Base-by-base conservation (phyloP, 2,888 invertebrate species). In the Globia sparganii region DNA sequence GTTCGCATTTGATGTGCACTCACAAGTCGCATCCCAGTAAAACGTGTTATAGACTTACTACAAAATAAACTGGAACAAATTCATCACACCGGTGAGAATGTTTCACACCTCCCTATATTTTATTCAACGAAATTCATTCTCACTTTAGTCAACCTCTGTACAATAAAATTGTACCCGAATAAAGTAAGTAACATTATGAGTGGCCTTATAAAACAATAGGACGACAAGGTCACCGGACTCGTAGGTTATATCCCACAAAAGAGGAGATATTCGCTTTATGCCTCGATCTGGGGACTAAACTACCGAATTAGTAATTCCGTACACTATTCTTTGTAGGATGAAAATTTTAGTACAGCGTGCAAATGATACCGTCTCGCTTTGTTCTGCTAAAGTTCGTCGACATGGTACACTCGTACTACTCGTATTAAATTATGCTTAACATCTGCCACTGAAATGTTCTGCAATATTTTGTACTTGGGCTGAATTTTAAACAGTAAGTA, bases 291-390 rank as follows among this genome's bases (percentile, higher is more conserved):
- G 79, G 83, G 77, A 78, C 76, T 49, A 74, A 86, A 87, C 84
- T 88, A 86, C 83, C 89, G 88, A 90, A 90, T 91, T 88, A 87
- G 84, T 88, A 86, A 89, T 86, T 80, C 73, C 67, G 53, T 70
- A 75, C 74, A 84, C 78, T 87, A 81, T 86, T 83, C 88, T 89
- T 87, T 75, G 82, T 76, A 69, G 69, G 77, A 86, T 86, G 78
- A 87, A 88, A 87, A n/a, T n/a, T 91, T 88, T 78, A 83, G 86
- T 82, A 72, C 67, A n/a, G 75, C 80, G 85, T 84, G 77, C 78
- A 78, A 87, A 83, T 86, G 78, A 86, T 81, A 85, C 78, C 61
- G 65, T 75, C 76, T 72, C 80, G 75, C 79, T 81, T 86, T 85
- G 78, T 89, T 78, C 85, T 34, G 53, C 62, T 75, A 81, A 87